Percentiles rank a stretch among this genome's conserved stretches.
phyloP scores from a whole-genome alignment of 2,888 invertebrate genomes.

The Ennomos quercinarius region DNA sequence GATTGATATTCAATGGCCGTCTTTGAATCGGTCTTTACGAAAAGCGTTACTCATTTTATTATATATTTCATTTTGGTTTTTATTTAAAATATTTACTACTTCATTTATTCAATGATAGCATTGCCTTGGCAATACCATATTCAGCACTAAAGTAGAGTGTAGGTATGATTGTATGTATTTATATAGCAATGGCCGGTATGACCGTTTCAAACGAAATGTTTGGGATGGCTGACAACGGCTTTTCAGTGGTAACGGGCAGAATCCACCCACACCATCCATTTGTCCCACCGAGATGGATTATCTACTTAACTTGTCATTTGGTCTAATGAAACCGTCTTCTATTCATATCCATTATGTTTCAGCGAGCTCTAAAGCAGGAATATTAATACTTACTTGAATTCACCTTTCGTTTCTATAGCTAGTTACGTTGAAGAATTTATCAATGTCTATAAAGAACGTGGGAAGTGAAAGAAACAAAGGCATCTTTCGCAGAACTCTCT shows the following conservation, averaged over 20 bases:
- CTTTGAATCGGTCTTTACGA: conserved; percentile 13
- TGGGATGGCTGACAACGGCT: conserved; percentile 11
- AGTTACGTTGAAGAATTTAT: conserved; percentile 9
- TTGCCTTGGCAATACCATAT: too few species aligned
- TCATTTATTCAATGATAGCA: too few species aligned
- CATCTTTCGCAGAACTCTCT: conserved; percentile 8
- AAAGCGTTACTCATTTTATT: conserved; percentile 13
- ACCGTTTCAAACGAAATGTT: conserved; percentile 14
- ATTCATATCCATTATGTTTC: conserved; percentile 17
- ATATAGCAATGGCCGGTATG: conserved; percentile 1
- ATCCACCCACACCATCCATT: conserved; percentile 24
- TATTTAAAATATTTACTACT: background rate
- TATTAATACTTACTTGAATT: conserved; percentile 6
- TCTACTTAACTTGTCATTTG: conserved; percentile 14
- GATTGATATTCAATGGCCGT: conserved; percentile 17
- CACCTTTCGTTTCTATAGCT: conserved; percentile 10
- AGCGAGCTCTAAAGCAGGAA: conserved; percentile 7
- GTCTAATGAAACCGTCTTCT: conserved; percentile 25
- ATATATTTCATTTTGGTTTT: conserved; percentile 6
- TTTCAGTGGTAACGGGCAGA: conserved; percentile 17
- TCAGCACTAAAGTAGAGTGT: too few species aligned
- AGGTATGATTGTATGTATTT: too few species aligned
- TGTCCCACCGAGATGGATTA: conserved; percentile 21
- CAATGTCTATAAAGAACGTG: conserved; percentile 21
- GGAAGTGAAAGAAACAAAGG: conserved; percentile 24